Base-by-base conservation (phyloP, 2,797 vertebrate genomes). In the Labroides dimidiatus region DNA sequence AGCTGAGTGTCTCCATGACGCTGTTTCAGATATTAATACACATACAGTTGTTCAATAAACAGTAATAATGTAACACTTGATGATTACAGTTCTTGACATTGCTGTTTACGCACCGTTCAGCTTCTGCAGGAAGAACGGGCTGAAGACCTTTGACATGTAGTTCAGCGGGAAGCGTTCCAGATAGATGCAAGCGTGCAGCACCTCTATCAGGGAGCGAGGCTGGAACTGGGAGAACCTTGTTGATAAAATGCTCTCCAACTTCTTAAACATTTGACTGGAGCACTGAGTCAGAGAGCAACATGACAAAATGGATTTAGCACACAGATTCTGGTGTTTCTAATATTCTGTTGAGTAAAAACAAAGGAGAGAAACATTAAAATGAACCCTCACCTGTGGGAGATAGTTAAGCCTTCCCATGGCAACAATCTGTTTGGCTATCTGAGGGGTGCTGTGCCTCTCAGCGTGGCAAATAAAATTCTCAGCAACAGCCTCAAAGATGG, bases 361-460 rank as follows among this genome's bases (percentile, higher is more conserved):
- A 27, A 6, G 8, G 30, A 33, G 1, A 3, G 0, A 4, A 27
- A 30, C 17, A 43, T 33, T 41, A 27, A 17, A 21, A 13, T 19
- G 4, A 45, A 15, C 4, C 1, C 75, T 45, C 36, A 74, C 82
- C 68, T 79, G 75, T 19, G 87, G 86, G 27, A 87, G 75, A 23
- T 87, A 87, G 62, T 70, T 88, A 23, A 86, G 78, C 39, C 73
- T 72, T 9, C 84, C 88, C 75, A 88, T 80, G 17, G 85, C 70
- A 0, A 84, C 73, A 1, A 83, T 51, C 67, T 85, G 86, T 42
- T 75, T 77, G 45, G 79, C 66, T 8, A 85, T 81, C 71, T 87
- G 84, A 17, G 53, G 50, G n/a, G 57, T 65, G 33, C 49, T 77
- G 74, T 90, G 64, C 0, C 7, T 75, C 69, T 87, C 86, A 12